These are phyloP conservation scores for Mactromeris polynyma DNA, from an alignment of 2,888 invertebrate genomes.

Conservation along the genomic window DNA sequence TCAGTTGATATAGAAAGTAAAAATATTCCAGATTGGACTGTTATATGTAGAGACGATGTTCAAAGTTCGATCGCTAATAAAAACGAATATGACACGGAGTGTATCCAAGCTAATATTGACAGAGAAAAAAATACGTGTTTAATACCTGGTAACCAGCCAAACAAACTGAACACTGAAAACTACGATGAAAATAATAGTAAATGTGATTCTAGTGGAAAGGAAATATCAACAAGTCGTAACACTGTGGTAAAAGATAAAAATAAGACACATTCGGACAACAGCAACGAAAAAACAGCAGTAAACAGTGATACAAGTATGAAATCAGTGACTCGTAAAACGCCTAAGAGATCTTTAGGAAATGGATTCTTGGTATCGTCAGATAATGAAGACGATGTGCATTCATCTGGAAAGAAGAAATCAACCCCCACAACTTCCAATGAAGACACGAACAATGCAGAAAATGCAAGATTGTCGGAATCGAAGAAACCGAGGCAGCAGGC, in stretches of 20 bases:
- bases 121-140: neutral
- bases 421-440: neutral
- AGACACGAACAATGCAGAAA: neutral
- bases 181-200: neutral
- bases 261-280: neutral
- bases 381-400: neutral
- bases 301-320: neutral
- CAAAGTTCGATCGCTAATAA: neutral
- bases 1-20: neutral
- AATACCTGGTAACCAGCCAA: neutral
- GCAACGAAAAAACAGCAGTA: neutral
- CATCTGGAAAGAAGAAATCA: neutral
- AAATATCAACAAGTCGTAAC: neutral
- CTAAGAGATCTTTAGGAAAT: slow-evolving; percentile 51
- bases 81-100: neutral
- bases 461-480: neutral
- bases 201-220: neutral
- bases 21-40: neutral
- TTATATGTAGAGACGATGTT: neutral
- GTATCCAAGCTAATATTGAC: slow-evolving; percentile 19
- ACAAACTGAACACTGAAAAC: neutral
- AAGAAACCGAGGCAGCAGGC: neutral
- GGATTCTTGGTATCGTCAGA: slow-evolving; percentile 54
- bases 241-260: neutral
- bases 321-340: neutral